Percentiles rank a stretch among this genome's conserved stretches.
Conservation (phyloP, 2,113 vertebrate species). For the Phrynosoma platyrhinos region DNA sequence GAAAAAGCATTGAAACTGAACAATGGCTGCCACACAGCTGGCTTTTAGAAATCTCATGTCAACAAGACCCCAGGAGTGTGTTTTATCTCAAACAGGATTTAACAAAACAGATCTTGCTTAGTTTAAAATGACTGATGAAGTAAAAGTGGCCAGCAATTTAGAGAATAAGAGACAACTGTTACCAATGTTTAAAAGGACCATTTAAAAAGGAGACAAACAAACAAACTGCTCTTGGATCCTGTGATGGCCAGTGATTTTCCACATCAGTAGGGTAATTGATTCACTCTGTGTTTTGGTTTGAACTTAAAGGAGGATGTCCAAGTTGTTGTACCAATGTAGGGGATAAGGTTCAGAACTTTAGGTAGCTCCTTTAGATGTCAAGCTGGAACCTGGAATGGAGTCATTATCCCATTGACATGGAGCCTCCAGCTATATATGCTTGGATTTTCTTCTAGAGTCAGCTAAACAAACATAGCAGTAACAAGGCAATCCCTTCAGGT, state of each 20-base stretch:
- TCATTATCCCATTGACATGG: neutral
- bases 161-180: constrained; percentile 4
- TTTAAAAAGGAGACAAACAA: neutral
- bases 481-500: neutral
- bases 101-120: constrained; percentile 54
- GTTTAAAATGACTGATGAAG: constrained; percentile 47
- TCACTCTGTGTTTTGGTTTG: too few relatives aligned
- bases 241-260: too few relatives aligned
- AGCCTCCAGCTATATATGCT: too few relatives aligned
- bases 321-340: too few relatives aligned
- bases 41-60: constrained; percentile 66
- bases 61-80: constrained; percentile 48
- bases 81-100: constrained; percentile 67
- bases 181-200: neutral
- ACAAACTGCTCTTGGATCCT: neutral
- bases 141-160: constrained; percentile 43
- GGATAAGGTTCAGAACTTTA: too few relatives aligned
- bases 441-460: neutral
- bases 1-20: constrained; percentile 67
- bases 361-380: too few relatives aligned
- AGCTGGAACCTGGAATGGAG: too few relatives aligned
- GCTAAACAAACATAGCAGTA: too few relatives aligned
- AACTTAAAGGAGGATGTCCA: too few relatives aligned
- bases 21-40: constrained; percentile 75
- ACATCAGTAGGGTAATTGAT: too few relatives aligned